Conservation (phyloP, 1,140 invertebrate species). For the Aradophagus sp. region DNA sequence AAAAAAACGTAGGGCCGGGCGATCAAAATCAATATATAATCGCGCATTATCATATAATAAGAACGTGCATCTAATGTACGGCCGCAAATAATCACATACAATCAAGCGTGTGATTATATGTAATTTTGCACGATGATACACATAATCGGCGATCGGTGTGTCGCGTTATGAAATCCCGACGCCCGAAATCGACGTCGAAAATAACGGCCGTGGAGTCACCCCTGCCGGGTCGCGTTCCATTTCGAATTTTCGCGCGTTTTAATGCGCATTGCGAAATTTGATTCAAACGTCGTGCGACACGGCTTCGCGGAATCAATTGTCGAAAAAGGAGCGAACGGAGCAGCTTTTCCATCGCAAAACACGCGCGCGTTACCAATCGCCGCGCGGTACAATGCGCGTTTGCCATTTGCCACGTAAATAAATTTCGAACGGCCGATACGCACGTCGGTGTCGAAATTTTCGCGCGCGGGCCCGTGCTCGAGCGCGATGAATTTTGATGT, state of each 20-base stretch:
- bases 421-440: too few species aligned
- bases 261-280: slow-evolving; percentile 13
- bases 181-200: slow-evolving; percentile 20
- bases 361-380: too few species aligned
- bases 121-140: slow-evolving; percentile 27
- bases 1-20: slow-evolving; percentile 5
- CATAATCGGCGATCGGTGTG: slow-evolving; percentile 17
- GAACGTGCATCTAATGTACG: slow-evolving; percentile 15
- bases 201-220: slow-evolving; percentile 11
- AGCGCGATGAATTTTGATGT: too few species aligned
- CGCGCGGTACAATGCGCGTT: too few species aligned
- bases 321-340: too few species aligned
- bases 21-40: slow-evolving; percentile 30
- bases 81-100: slow-evolving; percentile 24
- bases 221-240: slow-evolving; percentile 17
- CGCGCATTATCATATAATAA: slow-evolving; percentile 25
- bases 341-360: too few species aligned
- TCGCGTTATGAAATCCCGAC: slow-evolving; percentile 14
- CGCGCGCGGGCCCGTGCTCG: too few species aligned
- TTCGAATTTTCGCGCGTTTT: slow-evolving; percentile 1
- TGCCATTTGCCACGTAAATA: too few species aligned
- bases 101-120: slow-evolving; percentile 30
- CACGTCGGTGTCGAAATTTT: too few species aligned
- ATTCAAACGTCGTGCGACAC: slow-evolving; percentile 13
- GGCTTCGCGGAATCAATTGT: too few species aligned